These are phyloP conservation scores for Sycophila sp. DNA, from an alignment of 1,140 invertebrate genomes.

Conservation along the genomic window DNA sequence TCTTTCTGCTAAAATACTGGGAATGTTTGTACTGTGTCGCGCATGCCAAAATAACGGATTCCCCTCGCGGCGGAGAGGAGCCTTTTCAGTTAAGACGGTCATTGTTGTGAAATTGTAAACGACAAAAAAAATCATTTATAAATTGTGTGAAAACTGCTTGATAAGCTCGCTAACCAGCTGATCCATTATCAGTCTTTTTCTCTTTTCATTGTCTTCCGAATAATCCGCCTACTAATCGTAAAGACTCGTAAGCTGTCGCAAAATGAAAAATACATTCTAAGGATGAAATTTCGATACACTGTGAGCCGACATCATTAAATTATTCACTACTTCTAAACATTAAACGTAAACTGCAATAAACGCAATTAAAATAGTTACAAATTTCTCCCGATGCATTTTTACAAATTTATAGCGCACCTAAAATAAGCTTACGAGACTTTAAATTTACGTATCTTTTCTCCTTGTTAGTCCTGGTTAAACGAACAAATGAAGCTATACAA, in stretches of 20 bases:
- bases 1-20: conserved; percentile 12
- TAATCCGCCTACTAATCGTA: neutral
- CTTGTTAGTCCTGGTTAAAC: conserved; percentile 7
- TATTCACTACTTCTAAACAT: too few relatives aligned
- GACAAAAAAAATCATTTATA: neutral
- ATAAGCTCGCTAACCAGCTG: conserved; percentile 20
- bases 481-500: conserved; percentile 16
- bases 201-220: conserved; percentile 30
- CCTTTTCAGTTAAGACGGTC: neutral
- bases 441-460: neutral
- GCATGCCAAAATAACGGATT: conserved; percentile 10
- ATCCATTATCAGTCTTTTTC: conserved; percentile 34
- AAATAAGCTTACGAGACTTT: neutral
- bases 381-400: too few relatives aligned
- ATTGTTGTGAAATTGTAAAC: neutral
- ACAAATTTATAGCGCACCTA: too few relatives aligned
- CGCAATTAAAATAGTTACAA: too few relatives aligned
- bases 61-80: neutral
- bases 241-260: neutral
- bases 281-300: too few relatives aligned
- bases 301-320: too few relatives aligned
- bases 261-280: neutral
- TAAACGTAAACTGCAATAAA: too few relatives aligned
- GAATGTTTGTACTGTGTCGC: conserved; percentile 30
- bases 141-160: neutral